Percentiles rank a stretch among this genome's conserved stretches.
Evolutionary conservation across 1,140 invertebrate genomes (phyloP).

Genomic region (Caenorhabditis brenneri): DNA sequence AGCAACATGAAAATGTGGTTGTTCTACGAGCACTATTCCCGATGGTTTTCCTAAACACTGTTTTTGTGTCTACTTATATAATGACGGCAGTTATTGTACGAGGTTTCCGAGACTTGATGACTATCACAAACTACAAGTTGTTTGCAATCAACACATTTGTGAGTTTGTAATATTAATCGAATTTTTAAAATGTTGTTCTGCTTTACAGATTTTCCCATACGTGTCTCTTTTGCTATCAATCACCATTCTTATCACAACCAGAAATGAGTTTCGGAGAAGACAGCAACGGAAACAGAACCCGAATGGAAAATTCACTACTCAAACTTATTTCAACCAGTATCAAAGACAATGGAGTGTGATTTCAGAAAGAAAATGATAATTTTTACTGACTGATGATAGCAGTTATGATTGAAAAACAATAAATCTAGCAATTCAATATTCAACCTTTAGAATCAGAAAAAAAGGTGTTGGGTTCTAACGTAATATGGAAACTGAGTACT

Average conservation of each 20-base stretch:
- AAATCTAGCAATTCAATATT: no score
- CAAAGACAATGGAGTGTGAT: constrained; percentile 11
- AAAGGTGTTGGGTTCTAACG: no score
- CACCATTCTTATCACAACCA: background rate
- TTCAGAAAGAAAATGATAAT: background rate
- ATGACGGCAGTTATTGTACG: background rate
- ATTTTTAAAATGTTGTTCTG: background rate
- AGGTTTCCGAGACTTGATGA: background rate
- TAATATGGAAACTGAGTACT: no score
- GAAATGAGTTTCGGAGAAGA: background rate
- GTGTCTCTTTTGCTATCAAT: background rate
- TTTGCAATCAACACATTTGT: constrained; percentile 28
- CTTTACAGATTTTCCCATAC: constrained; percentile 8
- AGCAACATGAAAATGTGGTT: constrained; percentile 27
- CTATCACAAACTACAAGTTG: background rate
- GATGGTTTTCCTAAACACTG: background rate
- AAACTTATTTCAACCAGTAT: constrained; percentile 29
- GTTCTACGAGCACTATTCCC: background rate
- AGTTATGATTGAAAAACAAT: no score
- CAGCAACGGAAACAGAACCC: background rate
- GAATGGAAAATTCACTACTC: background rate
- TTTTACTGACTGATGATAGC: no score
- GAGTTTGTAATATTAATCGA: background rate
- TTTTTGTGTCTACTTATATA: constrained; percentile 2
- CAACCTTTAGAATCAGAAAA: no score